Percentiles rank a stretch among this genome's conserved stretches.
Evolutionary conservation across 1,140 invertebrate species (phyloP).

Genomic region (Drosophila nebulosa): DNA sequence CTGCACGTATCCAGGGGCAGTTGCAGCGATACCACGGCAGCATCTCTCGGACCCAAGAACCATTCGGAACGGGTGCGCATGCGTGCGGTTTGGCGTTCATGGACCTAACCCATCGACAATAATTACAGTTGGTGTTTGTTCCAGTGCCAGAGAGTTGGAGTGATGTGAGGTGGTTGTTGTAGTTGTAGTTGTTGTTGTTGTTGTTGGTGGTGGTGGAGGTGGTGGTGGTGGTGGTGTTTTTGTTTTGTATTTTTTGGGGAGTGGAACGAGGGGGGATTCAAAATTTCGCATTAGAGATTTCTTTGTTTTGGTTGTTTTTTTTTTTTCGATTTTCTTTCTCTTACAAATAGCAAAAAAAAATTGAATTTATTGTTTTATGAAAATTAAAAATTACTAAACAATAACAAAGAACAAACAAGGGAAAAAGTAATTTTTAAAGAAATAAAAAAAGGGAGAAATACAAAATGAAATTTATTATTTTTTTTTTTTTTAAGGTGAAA

Average conservation of each 20-base stretch:
- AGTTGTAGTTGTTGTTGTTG: conserved; percentile 26
- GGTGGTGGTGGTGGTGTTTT: conserved; percentile 32
- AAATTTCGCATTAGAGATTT: conserved; percentile 74
- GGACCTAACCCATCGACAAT: conserved; percentile 85
- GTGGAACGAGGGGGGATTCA: conserved; percentile 71
- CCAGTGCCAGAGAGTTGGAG: conserved; percentile 47
- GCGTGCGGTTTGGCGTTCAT: conserved; percentile 94
- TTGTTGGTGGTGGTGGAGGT: conserved; percentile 25
- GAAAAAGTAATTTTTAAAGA: conserved; percentile 2
- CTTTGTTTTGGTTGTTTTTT: conserved; percentile 43
- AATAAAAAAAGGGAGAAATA: conserved; percentile 39
- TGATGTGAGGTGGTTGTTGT: conserved; percentile 17
- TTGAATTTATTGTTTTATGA: conserved; percentile 7
- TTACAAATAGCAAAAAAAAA: conserved; percentile 42
- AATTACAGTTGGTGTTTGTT: conserved; percentile 31
- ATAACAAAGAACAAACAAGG: conserved; percentile 13
- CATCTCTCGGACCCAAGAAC: conserved; percentile 89
- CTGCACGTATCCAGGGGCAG: conserved; percentile 70
- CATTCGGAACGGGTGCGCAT: conserved; percentile 97
- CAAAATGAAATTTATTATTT: conserved; percentile 12
- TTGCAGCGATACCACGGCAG: conserved; percentile 77
- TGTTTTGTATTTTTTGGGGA: conserved; percentile 27
- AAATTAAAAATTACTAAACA: conserved; percentile 36
- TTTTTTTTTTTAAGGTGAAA: not conserved
- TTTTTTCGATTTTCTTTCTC: conserved; percentile 29